These are phyloP conservation scores for Hypotaenidia okinawae DNA, from an alignment of 2,797 vertebrate genomes.

Conservation along the genomic window DNA sequence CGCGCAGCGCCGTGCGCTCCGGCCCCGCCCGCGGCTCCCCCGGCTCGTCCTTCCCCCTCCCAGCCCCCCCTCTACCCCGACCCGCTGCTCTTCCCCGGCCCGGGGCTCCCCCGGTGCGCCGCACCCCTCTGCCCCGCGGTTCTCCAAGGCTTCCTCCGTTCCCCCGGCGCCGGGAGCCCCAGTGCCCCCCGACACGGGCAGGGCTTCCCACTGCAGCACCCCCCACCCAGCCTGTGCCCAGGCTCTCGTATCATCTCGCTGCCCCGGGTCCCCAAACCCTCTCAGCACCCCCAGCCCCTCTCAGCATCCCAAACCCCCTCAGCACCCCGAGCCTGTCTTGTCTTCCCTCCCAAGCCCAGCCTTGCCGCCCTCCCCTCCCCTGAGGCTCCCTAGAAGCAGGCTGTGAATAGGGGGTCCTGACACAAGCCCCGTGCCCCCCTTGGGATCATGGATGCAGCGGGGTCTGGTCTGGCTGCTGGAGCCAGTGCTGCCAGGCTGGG, in stretches of 20 bases:
- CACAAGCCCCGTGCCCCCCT: not conserved
- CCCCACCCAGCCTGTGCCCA: not conserved
- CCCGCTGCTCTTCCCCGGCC: not conserved
- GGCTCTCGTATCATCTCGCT: too few relatives aligned
- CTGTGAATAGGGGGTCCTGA: not conserved
- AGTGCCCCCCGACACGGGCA: not conserved
- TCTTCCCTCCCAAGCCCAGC: not conserved
- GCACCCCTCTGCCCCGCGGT: not conserved
- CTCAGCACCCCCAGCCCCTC: too few relatives aligned
- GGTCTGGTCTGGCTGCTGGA: not conserved
- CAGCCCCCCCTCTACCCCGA: not conserved
- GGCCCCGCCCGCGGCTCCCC: slow-evolving; percentile 4
- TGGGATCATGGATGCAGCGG: rapidly evolving
- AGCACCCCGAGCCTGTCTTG: not conserved
- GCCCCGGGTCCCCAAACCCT: too few relatives aligned
- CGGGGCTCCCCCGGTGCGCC: not conserved
- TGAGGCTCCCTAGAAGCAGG: not conserved
- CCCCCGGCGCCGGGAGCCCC: not conserved
- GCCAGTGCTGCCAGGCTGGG: not conserved
- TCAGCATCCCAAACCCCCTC: not conserved
- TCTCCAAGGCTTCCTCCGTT: not conserved
- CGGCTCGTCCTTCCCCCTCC: not conserved
- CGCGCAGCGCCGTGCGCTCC: not conserved
- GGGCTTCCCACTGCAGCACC: not conserved
- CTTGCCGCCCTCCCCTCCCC: rapidly evolving